These are phyloP conservation scores for Dione juno DNA, from an alignment of 2,888 invertebrate genomes.

Conservation along the genomic window DNA sequence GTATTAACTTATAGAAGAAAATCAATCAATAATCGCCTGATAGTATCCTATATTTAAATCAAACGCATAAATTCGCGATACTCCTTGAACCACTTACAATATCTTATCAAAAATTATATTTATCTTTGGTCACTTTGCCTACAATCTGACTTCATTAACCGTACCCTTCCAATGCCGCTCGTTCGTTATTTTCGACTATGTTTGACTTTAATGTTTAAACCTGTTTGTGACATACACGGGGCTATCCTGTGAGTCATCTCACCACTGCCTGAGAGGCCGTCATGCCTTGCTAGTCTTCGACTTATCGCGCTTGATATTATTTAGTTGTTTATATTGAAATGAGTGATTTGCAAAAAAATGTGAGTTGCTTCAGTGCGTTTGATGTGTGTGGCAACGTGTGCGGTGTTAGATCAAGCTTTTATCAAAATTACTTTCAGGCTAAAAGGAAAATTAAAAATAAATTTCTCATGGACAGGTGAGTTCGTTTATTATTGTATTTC, in stretches of 20 bases:
- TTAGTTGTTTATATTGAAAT: constrained; percentile 30
- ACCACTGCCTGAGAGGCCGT: constrained; percentile 16
- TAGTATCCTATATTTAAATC: constrained; percentile 25
- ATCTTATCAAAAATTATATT: constrained; percentile 62
- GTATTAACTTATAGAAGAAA: background rate
- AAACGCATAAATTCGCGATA: constrained; percentile 40
- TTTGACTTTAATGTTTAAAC: constrained; percentile 28
- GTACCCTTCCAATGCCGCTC: constrained; percentile 20
- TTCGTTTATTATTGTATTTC: background rate
- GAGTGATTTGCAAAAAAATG: constrained; percentile 51
- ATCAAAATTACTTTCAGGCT: constrained; percentile 63
- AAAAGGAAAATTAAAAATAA: constrained; percentile 63
- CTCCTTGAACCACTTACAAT: constrained; percentile 68
- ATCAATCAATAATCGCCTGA: background rate
- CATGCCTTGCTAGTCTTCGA: constrained; percentile 11
- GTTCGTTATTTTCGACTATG: constrained; percentile 23
- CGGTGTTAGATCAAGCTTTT: constrained; percentile 59
- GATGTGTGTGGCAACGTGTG: constrained; percentile 55
- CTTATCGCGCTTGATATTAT: background rate
- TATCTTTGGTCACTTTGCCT: constrained; percentile 38
- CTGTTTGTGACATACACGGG: constrained; percentile 44
- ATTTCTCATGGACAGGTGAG: constrained; percentile 62
- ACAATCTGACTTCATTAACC: constrained; percentile 38
- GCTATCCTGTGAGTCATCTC: constrained; percentile 38
- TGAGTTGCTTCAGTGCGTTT: constrained; percentile 59